A percentile compares a stretch with the other conserved stretches of the same genome.
phyloP scores from a whole-genome alignment of 2,888 invertebrate genomes.

The Cryptosula pallasiana region DNA sequence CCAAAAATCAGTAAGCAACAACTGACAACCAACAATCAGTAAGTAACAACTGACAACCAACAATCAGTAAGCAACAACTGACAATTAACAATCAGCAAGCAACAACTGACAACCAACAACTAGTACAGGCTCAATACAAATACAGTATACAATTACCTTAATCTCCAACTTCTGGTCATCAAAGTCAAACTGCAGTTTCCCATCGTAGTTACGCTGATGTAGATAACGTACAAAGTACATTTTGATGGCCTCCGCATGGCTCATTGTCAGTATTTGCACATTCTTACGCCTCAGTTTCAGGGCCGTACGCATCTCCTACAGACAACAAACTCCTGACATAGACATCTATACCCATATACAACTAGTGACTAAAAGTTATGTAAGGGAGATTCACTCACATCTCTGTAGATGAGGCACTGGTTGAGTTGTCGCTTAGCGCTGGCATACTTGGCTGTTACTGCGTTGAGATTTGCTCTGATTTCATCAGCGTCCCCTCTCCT shows the following conservation, averaged over 20 bases:
- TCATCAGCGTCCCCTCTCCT: slow-evolving; percentile 20
- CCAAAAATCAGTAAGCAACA: too few relatives aligned
- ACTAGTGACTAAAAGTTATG: too few relatives aligned
- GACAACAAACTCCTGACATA: too few relatives aligned
- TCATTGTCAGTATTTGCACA: background rate
- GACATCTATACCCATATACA: too few relatives aligned
- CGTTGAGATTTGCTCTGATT: background rate
- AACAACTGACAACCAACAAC: too few relatives aligned
- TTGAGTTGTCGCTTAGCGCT: background rate
- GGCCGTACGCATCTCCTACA: background rate
- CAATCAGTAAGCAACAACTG: background rate
- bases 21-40: too few relatives aligned
- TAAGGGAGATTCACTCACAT: background rate
- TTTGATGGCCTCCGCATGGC: background rate
- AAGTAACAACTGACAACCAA: too few relatives aligned
- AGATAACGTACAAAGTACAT: background rate
- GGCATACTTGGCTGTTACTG: background rate
- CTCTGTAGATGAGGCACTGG: background rate
- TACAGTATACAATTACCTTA: too few relatives aligned
- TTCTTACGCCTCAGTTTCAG: background rate
- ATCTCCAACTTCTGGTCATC: background rate
- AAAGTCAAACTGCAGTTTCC: slow-evolving; percentile 20
- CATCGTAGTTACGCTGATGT: slow-evolving; percentile 20
- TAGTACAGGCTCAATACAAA: too few relatives aligned
- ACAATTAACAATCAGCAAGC: too few relatives aligned